Evolutionary conservation across 2,797 vertebrate genomes (phyloP), one percentile per base, ranked within the genome.

Genomic region (Argya squamiceps): DNA sequence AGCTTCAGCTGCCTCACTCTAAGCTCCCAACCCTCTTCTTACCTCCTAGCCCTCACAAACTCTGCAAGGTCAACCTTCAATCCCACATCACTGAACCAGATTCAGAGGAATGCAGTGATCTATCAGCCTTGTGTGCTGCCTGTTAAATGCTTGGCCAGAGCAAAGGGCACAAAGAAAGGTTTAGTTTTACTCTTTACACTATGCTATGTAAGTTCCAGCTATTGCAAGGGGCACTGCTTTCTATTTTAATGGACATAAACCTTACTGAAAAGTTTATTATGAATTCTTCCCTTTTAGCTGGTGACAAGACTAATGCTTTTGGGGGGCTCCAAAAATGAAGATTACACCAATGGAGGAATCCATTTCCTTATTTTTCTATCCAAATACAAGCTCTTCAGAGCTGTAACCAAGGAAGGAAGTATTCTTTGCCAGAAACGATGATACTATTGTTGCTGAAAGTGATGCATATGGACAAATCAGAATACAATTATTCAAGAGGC

Each of bases 371-470:
- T 87, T 78, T 94, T 88, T 84, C 49, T 34, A 41, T 27, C 44
- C n/a, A 68, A 91, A 50, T 62, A 65, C 52, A 74, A 95, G 60
- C 10, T 73, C 62, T 91, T 91, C 81, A 78, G 65, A 92, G 41
- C 76, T 92, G 53, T 88, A 80, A 80, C 64, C 49, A 68, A 71
- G 73, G 65, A 90, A 88, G 69, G 88, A 94, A 92, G 32, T 19
- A 34, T 50, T 86, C 74, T 84, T 84, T 92, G 58, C 63, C 81
- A 95, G 62, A 62, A 84, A 49, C 43, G 44, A 77, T 75, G 49
- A 64, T 32, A 70, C 49, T 64, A 68, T 56, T 74, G 60, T 88
- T 94, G 92, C 56, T 84, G 53, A 49, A 81, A 81, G 30, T 88
- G 53, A 39, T 78, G 27, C 15, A 46, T 32, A 71, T 36, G n/a